These are phyloP conservation scores for Grallaria varia DNA, from an alignment of 2,113 vertebrate species.

Conservation along the genomic window DNA sequence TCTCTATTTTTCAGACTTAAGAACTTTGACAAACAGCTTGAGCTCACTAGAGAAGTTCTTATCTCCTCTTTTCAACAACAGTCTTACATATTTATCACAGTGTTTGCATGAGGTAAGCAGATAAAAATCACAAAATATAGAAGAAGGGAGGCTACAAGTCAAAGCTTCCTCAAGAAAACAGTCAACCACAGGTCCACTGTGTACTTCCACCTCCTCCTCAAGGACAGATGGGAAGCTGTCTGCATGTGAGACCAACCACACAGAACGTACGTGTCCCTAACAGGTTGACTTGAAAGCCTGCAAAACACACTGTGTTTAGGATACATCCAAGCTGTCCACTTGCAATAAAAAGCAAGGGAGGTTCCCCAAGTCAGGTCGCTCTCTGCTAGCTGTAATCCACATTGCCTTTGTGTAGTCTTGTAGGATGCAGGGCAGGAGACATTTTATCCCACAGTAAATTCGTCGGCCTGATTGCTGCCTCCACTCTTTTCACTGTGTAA, in stretches of 20 bases:
- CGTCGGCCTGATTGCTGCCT: background rate
- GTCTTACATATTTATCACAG: background rate
- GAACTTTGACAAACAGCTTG: background rate
- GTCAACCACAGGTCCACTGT: background rate
- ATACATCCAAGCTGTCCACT: background rate
- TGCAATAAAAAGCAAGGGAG: fast-evolving
- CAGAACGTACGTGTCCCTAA: fast-evolving
- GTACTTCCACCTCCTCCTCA: background rate
- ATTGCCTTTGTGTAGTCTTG: background rate
- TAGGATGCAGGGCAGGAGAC: background rate
- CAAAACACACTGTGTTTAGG: background rate
- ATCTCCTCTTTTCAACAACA: background rate
- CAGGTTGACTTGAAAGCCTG: background rate
- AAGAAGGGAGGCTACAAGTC: background rate
- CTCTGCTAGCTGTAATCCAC: background rate
- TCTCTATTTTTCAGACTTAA: background rate
- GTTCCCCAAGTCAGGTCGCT: background rate
- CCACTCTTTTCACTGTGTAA: background rate
- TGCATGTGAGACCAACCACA: background rate
- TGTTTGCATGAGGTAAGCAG: background rate
- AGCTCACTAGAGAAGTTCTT: background rate
- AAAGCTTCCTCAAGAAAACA: background rate
- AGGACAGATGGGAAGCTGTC: background rate
- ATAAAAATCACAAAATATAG: background rate
- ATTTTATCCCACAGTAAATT: background rate